Percentiles rank a stretch among this genome's conserved stretches.
These are phyloP conservation scores for Cyphomyrmex costatus DNA, from an alignment of 1,140 invertebrate genomes.

Conservation along the genomic window DNA sequence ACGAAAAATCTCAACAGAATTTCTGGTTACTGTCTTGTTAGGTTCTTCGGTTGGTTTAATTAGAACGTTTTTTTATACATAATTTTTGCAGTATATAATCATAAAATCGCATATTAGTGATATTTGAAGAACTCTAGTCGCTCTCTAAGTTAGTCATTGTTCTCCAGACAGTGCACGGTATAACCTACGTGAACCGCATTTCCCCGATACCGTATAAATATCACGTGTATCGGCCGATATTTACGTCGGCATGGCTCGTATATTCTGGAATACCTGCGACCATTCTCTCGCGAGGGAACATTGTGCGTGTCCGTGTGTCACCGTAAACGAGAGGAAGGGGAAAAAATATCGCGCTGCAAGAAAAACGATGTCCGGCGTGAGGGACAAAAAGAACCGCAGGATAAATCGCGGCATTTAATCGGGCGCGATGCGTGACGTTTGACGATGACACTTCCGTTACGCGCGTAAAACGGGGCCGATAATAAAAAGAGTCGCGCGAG, in stretches of 20 bases:
- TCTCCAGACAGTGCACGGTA: conserved; percentile 5
- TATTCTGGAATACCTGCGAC: conserved; percentile 39
- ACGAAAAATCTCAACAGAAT: too few relatives aligned
- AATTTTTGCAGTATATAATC: not conserved
- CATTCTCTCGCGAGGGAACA: conserved; percentile 18
- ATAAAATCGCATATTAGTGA: conserved; percentile 9
- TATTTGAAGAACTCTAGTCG: not conserved
- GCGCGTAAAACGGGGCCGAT: conserved; percentile 6
- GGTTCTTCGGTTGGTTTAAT: too few relatives aligned
- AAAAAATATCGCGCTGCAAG: conserved; percentile 6
- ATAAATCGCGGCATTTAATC: conserved; percentile 59
- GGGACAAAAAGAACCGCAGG: not conserved
- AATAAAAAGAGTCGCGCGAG: not conserved
- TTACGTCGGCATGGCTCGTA: conserved; percentile 64
- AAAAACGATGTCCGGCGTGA: conserved; percentile 4
- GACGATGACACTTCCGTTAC: conserved; percentile 12
- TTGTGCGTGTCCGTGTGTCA: conserved; percentile 31
- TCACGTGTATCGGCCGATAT: conserved; percentile 68
- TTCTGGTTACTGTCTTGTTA: too few relatives aligned
- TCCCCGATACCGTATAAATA: conserved; percentile 73
- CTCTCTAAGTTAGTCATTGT: conserved; percentile 51
- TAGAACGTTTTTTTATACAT: too few relatives aligned
- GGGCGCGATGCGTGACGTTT: conserved; percentile 44
- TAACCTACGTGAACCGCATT: conserved; percentile 47
- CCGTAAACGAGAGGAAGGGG: not conserved